phyloP scores from a whole-genome alignment of 2,797 vertebrate species.

The Lerista edwardsae region DNA sequence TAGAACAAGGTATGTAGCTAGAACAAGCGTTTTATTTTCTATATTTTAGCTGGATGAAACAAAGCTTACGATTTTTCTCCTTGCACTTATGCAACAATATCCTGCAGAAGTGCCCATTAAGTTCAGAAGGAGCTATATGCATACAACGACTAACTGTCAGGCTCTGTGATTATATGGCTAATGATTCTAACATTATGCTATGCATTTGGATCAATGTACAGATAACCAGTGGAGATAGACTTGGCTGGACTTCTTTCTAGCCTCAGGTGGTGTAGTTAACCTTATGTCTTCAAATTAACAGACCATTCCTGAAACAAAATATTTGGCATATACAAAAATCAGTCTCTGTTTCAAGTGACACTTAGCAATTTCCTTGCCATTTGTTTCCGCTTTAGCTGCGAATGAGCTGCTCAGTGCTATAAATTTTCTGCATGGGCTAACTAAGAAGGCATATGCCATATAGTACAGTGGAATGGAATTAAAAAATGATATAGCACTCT shows the following conservation, averaged over 20 bases:
- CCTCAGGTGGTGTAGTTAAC: constrained; percentile 36
- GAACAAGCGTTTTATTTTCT: background rate
- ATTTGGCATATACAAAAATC: constrained; percentile 52
- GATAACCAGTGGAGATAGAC: constrained; percentile 13
- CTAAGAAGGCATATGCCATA: constrained; percentile 66
- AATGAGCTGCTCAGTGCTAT: constrained; percentile 69
- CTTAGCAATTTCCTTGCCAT: constrained; percentile 67
- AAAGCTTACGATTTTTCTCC: background rate
- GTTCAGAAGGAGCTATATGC: constrained; percentile 18
- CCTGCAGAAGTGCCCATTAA: constrained; percentile 11
- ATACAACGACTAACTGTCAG: background rate
- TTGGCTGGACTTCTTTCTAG: constrained; percentile 19
- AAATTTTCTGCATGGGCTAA: constrained; percentile 71
- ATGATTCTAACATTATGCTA: constrained; percentile 19
- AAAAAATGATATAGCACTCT: constrained; percentile 57
- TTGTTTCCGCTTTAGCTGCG: constrained; percentile 73
- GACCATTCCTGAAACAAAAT: constrained; percentile 55
- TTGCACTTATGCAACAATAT: background rate
- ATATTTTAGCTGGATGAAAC: constrained; percentile 10
- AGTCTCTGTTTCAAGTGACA: constrained; percentile 64
- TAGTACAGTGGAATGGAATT: constrained; percentile 61
- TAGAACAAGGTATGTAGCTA: background rate
- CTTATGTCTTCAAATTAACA: constrained; percentile 43
- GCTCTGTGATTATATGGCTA: background rate
- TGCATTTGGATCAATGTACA: background rate